Evolutionary conservation across 2,113 vertebrate species (phyloP).

Genomic region (Dipodomys stephensi): DNA sequence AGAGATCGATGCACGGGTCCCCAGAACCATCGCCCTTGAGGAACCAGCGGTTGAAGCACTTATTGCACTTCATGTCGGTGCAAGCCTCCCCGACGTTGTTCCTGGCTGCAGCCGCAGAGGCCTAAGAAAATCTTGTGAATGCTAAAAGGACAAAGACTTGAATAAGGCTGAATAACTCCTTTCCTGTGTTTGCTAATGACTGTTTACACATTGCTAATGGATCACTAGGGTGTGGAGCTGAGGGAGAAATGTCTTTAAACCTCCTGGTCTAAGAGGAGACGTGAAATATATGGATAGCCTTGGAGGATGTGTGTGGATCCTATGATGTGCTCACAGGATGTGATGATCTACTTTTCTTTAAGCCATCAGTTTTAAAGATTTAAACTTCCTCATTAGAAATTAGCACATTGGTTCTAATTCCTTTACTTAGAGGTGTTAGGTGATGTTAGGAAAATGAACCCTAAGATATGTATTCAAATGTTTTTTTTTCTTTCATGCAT

Average conservation of each 20-base stretch:
- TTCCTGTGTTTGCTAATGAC: neutral
- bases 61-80: constrained; percentile 97
- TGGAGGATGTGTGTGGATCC: no score
- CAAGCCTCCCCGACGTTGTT: constrained; percentile 98
- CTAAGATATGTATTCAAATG: no score
- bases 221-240: neutral
- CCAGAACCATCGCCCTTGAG: no score
- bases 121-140: no score
- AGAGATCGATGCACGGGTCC: no score
- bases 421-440: no score
- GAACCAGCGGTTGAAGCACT: constrained; percentile 88
- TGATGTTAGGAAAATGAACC: no score
- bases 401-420: neutral
- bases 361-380: neutral
- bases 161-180: neutral
- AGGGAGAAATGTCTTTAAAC: neutral
- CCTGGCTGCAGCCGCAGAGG: constrained; percentile 85
- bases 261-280: neutral
- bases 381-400: neutral
- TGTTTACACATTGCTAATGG: neutral
- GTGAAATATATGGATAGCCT: neutral
- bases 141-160: neutral
- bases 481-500: no score
- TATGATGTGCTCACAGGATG: neutral
- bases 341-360: neutral